Evolutionary conservation across 2,113 vertebrate genomes (phyloP).

Genomic region (Cochlearius cochlearius): DNA sequence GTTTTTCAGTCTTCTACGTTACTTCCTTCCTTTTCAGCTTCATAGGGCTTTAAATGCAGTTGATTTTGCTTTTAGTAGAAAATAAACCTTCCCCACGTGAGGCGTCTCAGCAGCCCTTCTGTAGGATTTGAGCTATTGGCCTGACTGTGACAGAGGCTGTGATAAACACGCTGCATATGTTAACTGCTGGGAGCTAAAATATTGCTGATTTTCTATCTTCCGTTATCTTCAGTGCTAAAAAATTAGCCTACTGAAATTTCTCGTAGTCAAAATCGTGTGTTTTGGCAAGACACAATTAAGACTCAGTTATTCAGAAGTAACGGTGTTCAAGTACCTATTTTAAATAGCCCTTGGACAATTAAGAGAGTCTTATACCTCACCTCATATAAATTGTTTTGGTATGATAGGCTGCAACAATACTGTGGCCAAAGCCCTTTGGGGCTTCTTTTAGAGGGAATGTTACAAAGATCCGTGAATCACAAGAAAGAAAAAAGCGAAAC

Average conservation of each 20-base stretch:
- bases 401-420: background rate
- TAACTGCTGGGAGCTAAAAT: background rate
- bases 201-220: background rate
- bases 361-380: background rate
- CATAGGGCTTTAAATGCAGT: background rate
- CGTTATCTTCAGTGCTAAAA: background rate
- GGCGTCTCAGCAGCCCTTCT: background rate
- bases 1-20: fast-evolving
- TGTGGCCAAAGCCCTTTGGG: background rate
- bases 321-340: background rate
- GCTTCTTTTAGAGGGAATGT: background rate
- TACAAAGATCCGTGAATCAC: background rate
- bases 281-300: background rate
- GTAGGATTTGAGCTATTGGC: background rate
- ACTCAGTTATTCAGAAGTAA: background rate
- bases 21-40: background rate
- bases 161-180: background rate
- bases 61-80: background rate
- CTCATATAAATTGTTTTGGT: background rate
- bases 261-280: background rate
- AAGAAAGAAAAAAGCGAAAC: background rate
- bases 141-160: background rate
- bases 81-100: background rate
- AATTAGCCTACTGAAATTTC: background rate
- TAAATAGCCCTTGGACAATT: background rate